Evolutionary conservation across 2,888 invertebrate species (phyloP).

Genomic region (Steinernema scapterisci): DNA sequence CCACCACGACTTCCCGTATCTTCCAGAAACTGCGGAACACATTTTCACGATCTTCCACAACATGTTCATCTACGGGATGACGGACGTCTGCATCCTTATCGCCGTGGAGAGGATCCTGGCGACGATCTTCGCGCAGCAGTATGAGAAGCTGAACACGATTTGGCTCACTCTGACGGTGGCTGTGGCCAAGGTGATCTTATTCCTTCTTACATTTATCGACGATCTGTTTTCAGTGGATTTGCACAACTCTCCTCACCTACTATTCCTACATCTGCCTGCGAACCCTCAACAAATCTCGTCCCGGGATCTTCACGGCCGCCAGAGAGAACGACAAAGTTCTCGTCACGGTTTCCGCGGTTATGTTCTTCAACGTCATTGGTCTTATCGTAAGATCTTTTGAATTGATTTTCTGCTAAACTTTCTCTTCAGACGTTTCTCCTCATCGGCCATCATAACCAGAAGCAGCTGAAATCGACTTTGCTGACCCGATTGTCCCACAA

Average conservation of each 20-base stretch:
- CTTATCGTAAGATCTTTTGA: not conserved
- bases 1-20: not conserved
- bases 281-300: not conserved
- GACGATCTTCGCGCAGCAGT: not conserved
- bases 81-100: not conserved
- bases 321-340: not conserved
- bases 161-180: not conserved
- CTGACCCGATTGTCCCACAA: not conserved
- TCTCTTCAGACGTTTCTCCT: not conserved
- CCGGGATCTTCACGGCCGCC: not conserved
- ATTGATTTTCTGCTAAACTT: not conserved
- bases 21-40: not conserved
- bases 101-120: not conserved
- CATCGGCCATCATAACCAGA: not conserved
- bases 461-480: not conserved
- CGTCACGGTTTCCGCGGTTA: not conserved
- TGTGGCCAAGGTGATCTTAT: no score
- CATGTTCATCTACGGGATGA: not conserved
- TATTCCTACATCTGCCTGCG: not conserved
- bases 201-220: not conserved
- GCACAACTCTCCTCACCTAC: not conserved
- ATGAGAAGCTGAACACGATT: not conserved
- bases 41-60: not conserved
- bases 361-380: not conserved
- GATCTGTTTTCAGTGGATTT: not conserved